Evolutionary conservation across 2,888 invertebrate genomes (phyloP), one percentile per base, ranked within the genome.

Genomic region (Yponomeuta plumbellus): DNA sequence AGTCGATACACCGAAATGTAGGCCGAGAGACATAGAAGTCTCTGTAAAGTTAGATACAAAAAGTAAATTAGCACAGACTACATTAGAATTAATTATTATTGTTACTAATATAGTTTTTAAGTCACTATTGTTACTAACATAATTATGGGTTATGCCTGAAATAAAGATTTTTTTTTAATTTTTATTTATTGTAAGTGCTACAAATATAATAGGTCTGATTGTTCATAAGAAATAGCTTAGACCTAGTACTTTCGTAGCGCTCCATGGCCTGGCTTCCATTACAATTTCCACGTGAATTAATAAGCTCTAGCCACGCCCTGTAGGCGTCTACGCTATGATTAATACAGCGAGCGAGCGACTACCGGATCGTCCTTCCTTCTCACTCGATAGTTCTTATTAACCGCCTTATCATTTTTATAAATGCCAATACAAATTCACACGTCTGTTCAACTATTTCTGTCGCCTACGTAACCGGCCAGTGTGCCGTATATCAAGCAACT

Each of bases 321-420:
- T 84, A 88, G 91, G 91, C 89, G 90, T 88, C 84, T 78, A 84
- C 88, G 76, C 71, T 72, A 77, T 86, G 85, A 90, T 89, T 88
- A 88, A 90, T 89, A 86, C 79, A 80, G 73, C 78, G 75, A 75
- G 78, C 79, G 77, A 77, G 79, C 73, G 76, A 85, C 88, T 89
- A 88, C 86, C 84, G 87, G 78, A 78, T 76, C 78, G 75, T 76
- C 72, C 71, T 76, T 77, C 76, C 76, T 77, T 81, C 81, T 83
- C 74, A 71, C 71, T 74, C 67, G 71, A 71, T 56, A 56, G 3
- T 20, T 40, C 21, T 52, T 40, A 65, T 21, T 20, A 23, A 11
- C 40, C 44, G 39, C 66, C 57, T 62, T 62, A 63, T 66, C 21
- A 62, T 44, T 62, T 63, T 65, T 62, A 65, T 56, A 62, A 61